These are phyloP conservation scores for Eupithecia exiguata DNA, from an alignment of 2,888 invertebrate species.

Conservation along the genomic window DNA sequence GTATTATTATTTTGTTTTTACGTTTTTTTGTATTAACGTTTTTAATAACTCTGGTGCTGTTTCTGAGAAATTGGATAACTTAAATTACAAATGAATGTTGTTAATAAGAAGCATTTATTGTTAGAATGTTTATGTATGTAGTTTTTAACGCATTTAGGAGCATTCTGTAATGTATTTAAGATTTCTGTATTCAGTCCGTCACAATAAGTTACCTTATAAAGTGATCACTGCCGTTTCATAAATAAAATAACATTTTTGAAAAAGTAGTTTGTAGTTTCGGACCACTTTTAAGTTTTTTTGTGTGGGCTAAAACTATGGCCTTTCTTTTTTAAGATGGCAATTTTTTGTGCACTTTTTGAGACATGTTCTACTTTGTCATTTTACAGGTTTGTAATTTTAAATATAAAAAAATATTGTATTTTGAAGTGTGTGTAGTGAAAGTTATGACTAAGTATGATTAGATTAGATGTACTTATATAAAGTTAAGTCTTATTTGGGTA, in stretches of 20 bases:
- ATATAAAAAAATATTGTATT: not conserved
- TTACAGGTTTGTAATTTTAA: constrained; percentile 5
- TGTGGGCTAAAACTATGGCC: not conserved
- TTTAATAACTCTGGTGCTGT: constrained; percentile 4
- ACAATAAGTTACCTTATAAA: constrained; percentile 14
- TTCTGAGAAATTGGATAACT: not conserved
- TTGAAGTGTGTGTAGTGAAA: not conserved
- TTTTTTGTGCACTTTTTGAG: not conserved
- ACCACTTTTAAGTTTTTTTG: not conserved
- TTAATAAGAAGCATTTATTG: constrained; percentile 10
- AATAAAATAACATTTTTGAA: not conserved
- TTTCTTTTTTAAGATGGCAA: not conserved
- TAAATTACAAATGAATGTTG: not conserved
- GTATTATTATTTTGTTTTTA: not conserved
- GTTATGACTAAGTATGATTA: not conserved
- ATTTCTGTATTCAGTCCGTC: not conserved
- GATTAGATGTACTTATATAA: constrained; percentile 1
- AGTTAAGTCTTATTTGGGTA: constrained; percentile 12
- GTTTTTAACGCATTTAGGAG: not conserved
- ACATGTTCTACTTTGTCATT: constrained; percentile 1
- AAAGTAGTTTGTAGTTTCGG: not conserved
- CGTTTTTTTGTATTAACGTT: not conserved
- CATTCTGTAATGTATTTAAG: not conserved
- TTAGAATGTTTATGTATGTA: constrained; percentile 9
- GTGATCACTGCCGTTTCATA: constrained; percentile 24